Percentiles rank a stretch among this genome's conserved stretches.
Evolutionary conservation across 2,888 invertebrate genomes (phyloP).

Genomic region (Drosophila kambysellisi): DNA sequence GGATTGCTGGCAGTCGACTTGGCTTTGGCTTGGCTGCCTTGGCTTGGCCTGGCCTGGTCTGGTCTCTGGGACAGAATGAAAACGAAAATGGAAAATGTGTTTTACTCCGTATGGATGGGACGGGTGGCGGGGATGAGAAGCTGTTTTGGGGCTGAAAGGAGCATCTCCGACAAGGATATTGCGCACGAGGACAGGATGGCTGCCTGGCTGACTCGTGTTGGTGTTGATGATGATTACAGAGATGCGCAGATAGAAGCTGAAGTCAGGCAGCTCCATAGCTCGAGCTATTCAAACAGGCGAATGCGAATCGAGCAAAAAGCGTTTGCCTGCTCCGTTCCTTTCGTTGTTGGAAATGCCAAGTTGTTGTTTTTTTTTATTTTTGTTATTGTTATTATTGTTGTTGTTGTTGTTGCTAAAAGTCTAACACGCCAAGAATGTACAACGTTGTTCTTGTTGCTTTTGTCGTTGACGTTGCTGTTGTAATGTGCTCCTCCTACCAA

Average conservation of each 20-base stretch:
- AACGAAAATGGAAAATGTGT: constrained; percentile 79
- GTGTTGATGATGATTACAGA: constrained; percentile 80
- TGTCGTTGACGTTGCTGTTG: constrained; percentile 53
- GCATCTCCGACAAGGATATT: constrained; percentile 72
- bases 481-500: constrained; percentile 65
- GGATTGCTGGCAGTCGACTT: constrained; percentile 48
- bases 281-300: constrained; percentile 64
- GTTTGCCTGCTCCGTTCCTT: constrained; percentile 68
- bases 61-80: constrained; percentile 71
- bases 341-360: constrained; percentile 53
- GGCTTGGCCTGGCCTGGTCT: constrained; percentile 37
- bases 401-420: constrained; percentile 62
- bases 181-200: constrained; percentile 80
- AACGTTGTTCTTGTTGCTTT: constrained; percentile 67
- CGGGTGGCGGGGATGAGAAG: constrained; percentile 5
- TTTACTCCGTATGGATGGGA: constrained; percentile 28
- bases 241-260: constrained; percentile 76
- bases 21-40: constrained; percentile 38
- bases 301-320: constrained; percentile 68
- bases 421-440: constrained; percentile 79
- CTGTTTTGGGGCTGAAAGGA: constrained; percentile 39
- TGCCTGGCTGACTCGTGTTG: constrained; percentile 68
- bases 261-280: constrained; percentile 49
- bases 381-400: constrained; percentile 15
- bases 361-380: constrained; percentile 34